Percentiles rank a stretch among this genome's conserved stretches.
phyloP scores from a whole-genome alignment of 2,113 vertebrate species.

The Epinephelus lanceolatus region DNA sequence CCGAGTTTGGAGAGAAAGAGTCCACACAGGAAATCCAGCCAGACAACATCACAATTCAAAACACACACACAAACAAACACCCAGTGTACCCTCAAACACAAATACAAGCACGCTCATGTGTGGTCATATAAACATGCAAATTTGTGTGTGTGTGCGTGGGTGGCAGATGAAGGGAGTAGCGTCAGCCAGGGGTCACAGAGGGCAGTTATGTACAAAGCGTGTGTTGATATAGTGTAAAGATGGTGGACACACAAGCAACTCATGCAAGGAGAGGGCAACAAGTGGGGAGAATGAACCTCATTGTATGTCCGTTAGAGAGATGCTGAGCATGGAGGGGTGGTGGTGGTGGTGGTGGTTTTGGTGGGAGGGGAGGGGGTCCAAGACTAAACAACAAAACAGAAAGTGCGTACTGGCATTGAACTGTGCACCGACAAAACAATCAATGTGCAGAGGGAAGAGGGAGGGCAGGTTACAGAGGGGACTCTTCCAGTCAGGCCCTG shows the following conservation, averaged over 20 bases:
- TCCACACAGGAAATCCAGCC: constrained; percentile 18
- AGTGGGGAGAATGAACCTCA: constrained; percentile 75
- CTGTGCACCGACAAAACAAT: constrained; percentile 55
- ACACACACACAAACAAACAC: constrained; percentile 39
- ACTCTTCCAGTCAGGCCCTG: constrained; percentile 55
- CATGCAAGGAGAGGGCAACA: constrained; percentile 74
- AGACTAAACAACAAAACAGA: constrained; percentile 62
- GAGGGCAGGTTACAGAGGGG: constrained; percentile 34
- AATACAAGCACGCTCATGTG: constrained; percentile 37
- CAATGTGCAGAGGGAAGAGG: constrained; percentile 22
- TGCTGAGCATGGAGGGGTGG: constrained; percentile 37
- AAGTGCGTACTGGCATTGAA: constrained; percentile 60
- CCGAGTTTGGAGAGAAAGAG: constrained; percentile 62
- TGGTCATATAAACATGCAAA: constrained; percentile 50
- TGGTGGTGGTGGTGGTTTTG: not conserved
- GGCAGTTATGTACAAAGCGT: constrained; percentile 75
- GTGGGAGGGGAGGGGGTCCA: constrained; percentile 17
- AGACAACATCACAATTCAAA: constrained; percentile 10
- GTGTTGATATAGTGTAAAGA: constrained; percentile 80
- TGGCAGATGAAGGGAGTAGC: constrained; percentile 53
- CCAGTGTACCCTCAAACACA: constrained; percentile 12
- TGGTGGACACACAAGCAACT: constrained; percentile 70
- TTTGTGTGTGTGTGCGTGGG: constrained; percentile 28
- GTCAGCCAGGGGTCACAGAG: constrained; percentile 61
- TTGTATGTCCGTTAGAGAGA: constrained; percentile 71